A percentile compares a stretch with the other conserved stretches of the same genome.
Evolutionary conservation across 2,113 vertebrate genomes (phyloP).

Genomic region (Diphyllodes magnificus): DNA sequence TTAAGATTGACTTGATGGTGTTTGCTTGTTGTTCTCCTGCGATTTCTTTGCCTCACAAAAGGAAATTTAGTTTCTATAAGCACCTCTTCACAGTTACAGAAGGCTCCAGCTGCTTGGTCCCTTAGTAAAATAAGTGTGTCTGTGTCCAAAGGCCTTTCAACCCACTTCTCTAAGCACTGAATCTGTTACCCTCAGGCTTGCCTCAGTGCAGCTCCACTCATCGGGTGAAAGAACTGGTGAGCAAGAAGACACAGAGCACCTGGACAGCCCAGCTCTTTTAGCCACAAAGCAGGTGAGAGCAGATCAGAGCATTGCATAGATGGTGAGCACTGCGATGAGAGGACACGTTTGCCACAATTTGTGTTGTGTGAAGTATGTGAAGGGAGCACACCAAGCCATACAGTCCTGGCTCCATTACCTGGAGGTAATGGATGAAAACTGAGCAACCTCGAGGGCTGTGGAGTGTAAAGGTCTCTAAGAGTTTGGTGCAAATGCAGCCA

Average conservation of each 20-base stretch:
- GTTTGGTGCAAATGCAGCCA: background rate
- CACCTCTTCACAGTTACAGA: background rate
- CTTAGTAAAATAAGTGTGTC: background rate
- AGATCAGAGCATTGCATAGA: background rate
- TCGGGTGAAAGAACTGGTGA: background rate
- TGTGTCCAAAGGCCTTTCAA: background rate
- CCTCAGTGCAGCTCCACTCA: background rate
- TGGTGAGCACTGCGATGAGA: background rate
- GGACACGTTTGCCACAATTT: background rate
- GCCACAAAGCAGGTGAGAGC: background rate
- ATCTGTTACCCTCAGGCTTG: background rate
- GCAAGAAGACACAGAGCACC: background rate
- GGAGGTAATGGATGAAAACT: background rate
- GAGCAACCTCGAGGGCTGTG: background rate
- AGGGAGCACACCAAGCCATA: background rate
- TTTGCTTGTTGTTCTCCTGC: background rate
- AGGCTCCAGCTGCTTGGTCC: background rate
- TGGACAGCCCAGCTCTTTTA: background rate
- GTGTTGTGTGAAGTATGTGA: background rate
- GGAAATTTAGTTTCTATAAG: background rate
- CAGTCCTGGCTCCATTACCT: background rate
- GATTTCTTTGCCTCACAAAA: background rate
- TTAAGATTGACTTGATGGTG: background rate
- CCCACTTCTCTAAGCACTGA: background rate
- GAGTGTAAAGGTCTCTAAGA: background rate